Conservation (phyloP, 2,113 vertebrate species). For the Platysteira castanea region DNA sequence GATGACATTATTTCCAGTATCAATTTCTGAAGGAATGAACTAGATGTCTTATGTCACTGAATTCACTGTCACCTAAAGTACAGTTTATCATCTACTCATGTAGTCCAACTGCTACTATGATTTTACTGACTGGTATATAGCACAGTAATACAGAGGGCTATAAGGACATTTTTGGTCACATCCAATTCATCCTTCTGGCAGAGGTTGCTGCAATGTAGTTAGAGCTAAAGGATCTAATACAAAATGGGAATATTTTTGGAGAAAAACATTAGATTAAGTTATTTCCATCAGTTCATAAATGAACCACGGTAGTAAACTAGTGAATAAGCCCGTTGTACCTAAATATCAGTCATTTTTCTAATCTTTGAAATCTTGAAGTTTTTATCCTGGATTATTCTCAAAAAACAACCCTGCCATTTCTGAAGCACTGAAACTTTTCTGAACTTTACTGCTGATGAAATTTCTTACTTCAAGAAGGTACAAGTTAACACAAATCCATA, state of each 20-base stretch:
- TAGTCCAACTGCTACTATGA: background rate
- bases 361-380: background rate
- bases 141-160: background rate
- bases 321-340: background rate
- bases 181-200: background rate
- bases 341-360: background rate
- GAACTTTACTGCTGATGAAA: background rate
- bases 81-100: background rate
- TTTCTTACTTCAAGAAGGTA: background rate
- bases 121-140: background rate
- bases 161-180: background rate
- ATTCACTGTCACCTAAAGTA: background rate
- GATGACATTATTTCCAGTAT: background rate
- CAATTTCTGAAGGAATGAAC: background rate
- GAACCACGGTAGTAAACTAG: background rate
- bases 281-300: conserved; percentile 6
- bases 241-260: background rate
- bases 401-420: background rate
- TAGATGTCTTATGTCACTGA: background rate
- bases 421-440: background rate
- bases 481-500: background rate
- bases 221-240: background rate
- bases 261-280: background rate
- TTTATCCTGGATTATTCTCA: background rate
- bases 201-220: background rate